Evolutionary conservation across 2,797 vertebrate genomes (phyloP), one percentile per base, ranked within the genome.

Genomic region (Hippopotamyrus pictus): DNA sequence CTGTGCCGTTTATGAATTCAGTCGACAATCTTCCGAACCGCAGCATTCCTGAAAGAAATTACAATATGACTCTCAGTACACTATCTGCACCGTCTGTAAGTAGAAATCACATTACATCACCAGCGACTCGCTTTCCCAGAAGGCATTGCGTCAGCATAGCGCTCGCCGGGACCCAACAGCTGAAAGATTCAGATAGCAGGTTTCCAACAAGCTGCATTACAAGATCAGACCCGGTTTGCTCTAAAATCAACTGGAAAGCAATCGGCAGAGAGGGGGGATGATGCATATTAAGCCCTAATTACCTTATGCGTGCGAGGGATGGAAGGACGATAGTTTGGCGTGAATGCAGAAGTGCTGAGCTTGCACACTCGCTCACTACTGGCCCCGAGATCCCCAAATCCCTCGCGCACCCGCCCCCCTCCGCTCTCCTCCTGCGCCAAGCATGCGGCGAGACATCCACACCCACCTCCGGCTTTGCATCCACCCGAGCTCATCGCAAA

Each of bases 301-400:
- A 91, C 19, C 91, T 94, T 93, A 92, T n/a, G 48, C 25, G 29
- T 86, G 11, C 89, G 91, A 91, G 90, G 89, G 92, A 91, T 90
- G 41, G 93, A 44, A 94, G 94, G 94, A 93, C 91, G 93, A 95
- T 94, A 95, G 93, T 59, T 62, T 87, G 86, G 86, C 50, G 25
- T 53, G 50, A 87, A 41, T 57, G 53, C 33, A 41, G 37, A 57
- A 87, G 29, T 87, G 86, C 86, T 59, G 86, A 87, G 51, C 50
- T 87, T 87, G 53, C 93, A 93, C 93, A 93, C 90, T 94, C 84
- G 93, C 94, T 93, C 94, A 93, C 94, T 95, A 94, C 95, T 94
- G 93, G 93, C 95, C 94, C 93, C 90, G 85, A 88, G 44, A 91
- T 89, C 90, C 92, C 91, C 96, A 96, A 97, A 97, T 96, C 95